These are phyloP conservation scores for Spodoptera exigua DNA, from an alignment of 2,888 invertebrate species.

Conservation along the genomic window DNA sequence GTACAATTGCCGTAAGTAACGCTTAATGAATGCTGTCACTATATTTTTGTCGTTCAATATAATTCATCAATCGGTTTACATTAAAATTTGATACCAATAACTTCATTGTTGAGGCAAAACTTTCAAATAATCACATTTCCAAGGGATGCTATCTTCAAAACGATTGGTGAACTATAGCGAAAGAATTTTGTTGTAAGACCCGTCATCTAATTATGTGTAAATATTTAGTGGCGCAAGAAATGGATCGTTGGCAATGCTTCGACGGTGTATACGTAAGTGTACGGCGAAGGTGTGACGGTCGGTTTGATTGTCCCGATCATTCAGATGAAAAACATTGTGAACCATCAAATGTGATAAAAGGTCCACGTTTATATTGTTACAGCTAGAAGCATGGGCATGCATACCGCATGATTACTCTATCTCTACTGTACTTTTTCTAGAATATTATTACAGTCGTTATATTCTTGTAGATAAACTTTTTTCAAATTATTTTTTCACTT, in stretches of 20 bases:
- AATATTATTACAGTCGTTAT: slow-evolving; percentile 5
- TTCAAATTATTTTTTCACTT: slow-evolving; percentile 3
- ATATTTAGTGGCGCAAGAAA: slow-evolving; percentile 51
- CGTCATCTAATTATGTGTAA: slow-evolving; percentile 22
- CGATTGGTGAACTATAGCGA: slow-evolving; percentile 25
- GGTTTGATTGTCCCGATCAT: slow-evolving; percentile 88
- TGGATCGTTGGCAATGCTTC: slow-evolving; percentile 61
- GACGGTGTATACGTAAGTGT: slow-evolving; percentile 76
- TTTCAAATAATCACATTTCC: not conserved
- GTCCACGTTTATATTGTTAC: slow-evolving; percentile 42
- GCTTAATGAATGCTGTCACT: slow-evolving; percentile 36
- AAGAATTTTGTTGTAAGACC: slow-evolving; percentile 5
- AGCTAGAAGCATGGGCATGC: slow-evolving; percentile 45
- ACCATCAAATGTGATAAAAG: slow-evolving; percentile 52
- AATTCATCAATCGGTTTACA: slow-evolving; percentile 25
- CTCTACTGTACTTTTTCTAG: slow-evolving; percentile 5
- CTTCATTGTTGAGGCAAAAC: too few species aligned
- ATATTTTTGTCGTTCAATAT: slow-evolving; percentile 50
- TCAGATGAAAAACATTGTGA: slow-evolving; percentile 89
- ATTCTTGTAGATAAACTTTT: slow-evolving; percentile 22
- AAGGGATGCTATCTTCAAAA: not conserved
- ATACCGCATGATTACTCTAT: slow-evolving; percentile 26
- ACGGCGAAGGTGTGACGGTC: slow-evolving; percentile 78
- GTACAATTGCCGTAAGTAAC: slow-evolving; percentile 83
- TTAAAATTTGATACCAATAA: not conserved